These are phyloP conservation scores for Monopterus albus DNA, from an alignment of 2,113 vertebrate species.

Conservation along the genomic window DNA sequence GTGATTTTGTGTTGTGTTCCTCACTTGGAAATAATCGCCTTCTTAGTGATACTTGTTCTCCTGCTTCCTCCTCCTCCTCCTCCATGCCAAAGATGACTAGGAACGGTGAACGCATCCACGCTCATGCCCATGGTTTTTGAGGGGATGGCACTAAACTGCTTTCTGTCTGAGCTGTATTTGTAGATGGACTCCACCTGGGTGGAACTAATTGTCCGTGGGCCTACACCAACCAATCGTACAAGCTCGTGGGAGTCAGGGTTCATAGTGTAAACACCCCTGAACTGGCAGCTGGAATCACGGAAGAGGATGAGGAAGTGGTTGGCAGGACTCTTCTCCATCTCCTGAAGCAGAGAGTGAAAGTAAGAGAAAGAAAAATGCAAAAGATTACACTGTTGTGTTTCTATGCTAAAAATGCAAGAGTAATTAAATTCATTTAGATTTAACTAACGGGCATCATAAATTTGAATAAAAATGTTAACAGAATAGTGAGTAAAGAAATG, in stretches of 20 bases:
- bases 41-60: slow-evolving; percentile 84
- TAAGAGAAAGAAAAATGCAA: not conserved
- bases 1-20: not conserved
- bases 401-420: no score
- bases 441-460: no score
- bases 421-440: no score
- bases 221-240: slow-evolving; percentile 84
- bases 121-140: slow-evolving; percentile 92
- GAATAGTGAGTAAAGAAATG: no score
- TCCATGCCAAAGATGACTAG: slow-evolving; percentile 87
- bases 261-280: slow-evolving; percentile 88
- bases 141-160: slow-evolving; percentile 91
- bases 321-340: slow-evolving; percentile 90
- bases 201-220: slow-evolving; percentile 82
- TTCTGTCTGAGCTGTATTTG: slow-evolving; percentile 93
- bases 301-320: slow-evolving; percentile 95
- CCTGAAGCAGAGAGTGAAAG: slow-evolving; percentile 71
- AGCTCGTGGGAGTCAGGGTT: slow-evolving; percentile 86
- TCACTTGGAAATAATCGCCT: slow-evolving; percentile 72
- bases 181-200: slow-evolving; percentile 89
- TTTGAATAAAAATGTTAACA: no score
- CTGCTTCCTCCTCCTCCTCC: slow-evolving; percentile 81
- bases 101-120: slow-evolving; percentile 92
- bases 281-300: slow-evolving; percentile 91
- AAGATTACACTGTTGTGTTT: not conserved